Base-by-base conservation (phyloP, 2,797 vertebrate species). In the Sebastes kiyomatsui region DNA sequence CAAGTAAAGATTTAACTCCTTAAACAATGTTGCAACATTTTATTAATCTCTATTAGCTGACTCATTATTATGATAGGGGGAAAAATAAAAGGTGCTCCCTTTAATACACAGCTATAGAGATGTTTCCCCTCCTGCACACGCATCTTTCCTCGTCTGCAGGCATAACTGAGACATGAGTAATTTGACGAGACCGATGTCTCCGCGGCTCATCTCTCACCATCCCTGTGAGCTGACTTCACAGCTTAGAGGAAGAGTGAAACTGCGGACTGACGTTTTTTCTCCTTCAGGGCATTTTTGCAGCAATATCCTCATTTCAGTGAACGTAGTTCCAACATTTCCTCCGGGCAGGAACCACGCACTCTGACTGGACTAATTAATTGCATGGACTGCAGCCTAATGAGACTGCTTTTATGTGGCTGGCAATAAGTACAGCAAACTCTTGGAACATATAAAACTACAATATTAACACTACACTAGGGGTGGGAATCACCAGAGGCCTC, bases 111-210 rank as follows among this genome's bases (percentile, higher is more conserved):
- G 49, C 55, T 56, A 22, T 30, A 67, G 11, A 71, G 5, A 76
- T 33, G 56, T 68, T 77, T 74, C 25, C 28, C 28, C 16, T 52
- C 28, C 46, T 55, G 7, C 56, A 55, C 56, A 28, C 62, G 55
- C 54, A 32, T 75, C 59, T 70, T 32, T 60, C 16, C 60, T 30
- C 16, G 54, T 67, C 75, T 75, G 60, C 73, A 77, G 18, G 75
- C 76, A 35, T 30, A 77, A 82, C 56, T 25, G 2, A 65, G 28
- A 80, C 73, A 49, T 23, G 74, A 75, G 49, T 38, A 33, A 35
- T 82, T 69, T 83, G 72, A 90, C 70, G 78, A 28, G n/a, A 65
- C 42, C 35, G 33, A 69, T 69, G 87, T 88, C 65, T 87, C 67
- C 85, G 67, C 82, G 67, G 77, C 80, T 87, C 83, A 33, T 71